Conservation (phyloP, 2,888 invertebrate genomes). For the Rotaria magnacalcarata region DNA sequence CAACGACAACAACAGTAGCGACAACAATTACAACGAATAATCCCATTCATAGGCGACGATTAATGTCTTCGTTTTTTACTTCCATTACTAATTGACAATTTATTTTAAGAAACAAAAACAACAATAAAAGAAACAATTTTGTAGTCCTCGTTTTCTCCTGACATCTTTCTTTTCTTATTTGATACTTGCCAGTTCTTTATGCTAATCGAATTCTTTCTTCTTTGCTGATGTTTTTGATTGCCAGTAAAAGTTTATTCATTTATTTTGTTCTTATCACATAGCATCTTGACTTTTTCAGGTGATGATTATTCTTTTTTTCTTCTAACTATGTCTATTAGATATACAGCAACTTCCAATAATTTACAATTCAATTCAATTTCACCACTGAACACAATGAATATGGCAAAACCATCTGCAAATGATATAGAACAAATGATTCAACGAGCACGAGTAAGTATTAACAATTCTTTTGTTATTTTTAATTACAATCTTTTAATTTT, state of each 20-base stretch:
- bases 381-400: background rate
- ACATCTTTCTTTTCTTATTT: constrained; percentile 1
- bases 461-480: too few species aligned
- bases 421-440: background rate
- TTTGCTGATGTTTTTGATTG: background rate
- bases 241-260: background rate
- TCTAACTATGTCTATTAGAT: background rate
- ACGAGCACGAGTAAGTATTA: background rate
- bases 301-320: background rate
- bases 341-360: background rate
- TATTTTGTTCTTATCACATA: background rate
- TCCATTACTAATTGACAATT: background rate
- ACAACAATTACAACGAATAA: background rate
- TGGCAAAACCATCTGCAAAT: background rate
- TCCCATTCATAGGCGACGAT: background rate
- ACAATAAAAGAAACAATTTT: background rate
- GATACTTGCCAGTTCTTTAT: background rate
- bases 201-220: background rate
- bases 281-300: background rate
- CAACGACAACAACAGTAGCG: background rate
- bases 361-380: background rate
- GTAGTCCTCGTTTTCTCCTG: background rate
- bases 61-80: background rate
- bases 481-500: background rate
- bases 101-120: background rate